Base-by-base conservation (phyloP, 2,888 invertebrate species). In the Volucella inflata region DNA sequence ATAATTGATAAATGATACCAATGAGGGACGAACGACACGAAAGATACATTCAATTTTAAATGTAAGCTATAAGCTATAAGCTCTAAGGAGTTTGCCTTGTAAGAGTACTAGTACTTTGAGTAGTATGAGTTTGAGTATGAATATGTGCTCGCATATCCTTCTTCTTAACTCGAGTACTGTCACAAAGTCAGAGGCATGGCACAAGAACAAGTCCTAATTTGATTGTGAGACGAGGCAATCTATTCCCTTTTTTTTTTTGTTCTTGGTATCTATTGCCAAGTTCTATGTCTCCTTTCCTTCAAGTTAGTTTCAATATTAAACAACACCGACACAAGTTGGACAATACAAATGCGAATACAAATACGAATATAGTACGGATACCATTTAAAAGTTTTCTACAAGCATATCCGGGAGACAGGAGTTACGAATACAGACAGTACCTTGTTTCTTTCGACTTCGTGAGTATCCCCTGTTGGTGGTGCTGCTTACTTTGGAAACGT, bases 1-100 rank as follows among this genome's bases (percentile, higher is more conserved):
- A 85, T 85, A 85, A 85, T 85, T 85, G 85, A 85, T 85, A 85
- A 81, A 85, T 85, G 85, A 85, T 85, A 81, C 76, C 85, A 81
- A 85, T 77, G 85, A 81, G 72, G 81, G 76, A 81, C 81, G 77
- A 77, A 67, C 60, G 71, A 67, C 64, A 68, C 64, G 48, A 48
- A 44, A 36, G 57, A 72, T 67, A 77, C 76, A 40, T 82, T 64
- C 55, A 75, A 81, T 81, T 81, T 76, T 64, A 57, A 76, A 70
- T 68, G 38, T 48, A 48, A 46, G 42, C 70, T 64, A 46, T 55
- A 12, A 62, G n/a, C 74, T 16, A 30, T 30, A 30, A 30, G 30
- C 30, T 30, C 30, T 30, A 30, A 30, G 30, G 6, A 30, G 30
- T 6, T 30, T 30, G 30, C 30, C 30, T 30, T 30, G 30, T 30